Conservation (phyloP, 2,113 vertebrate species). For the Cercocebus atys region DNA sequence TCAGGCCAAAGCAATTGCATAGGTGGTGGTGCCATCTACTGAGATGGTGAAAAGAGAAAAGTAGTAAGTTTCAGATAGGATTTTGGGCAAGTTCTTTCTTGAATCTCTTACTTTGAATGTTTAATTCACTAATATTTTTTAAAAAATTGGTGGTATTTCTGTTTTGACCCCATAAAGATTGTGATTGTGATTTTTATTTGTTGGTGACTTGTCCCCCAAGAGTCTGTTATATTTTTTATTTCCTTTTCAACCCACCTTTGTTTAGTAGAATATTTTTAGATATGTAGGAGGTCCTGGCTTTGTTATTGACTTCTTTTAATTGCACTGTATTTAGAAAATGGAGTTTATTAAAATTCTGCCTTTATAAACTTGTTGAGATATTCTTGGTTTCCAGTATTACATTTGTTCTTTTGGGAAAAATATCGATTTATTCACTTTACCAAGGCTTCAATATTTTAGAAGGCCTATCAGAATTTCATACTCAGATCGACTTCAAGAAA, state of each 20-base stretch:
- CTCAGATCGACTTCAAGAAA: neutral
- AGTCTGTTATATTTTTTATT: neutral
- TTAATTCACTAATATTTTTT: neutral
- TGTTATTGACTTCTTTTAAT: conserved; percentile 32
- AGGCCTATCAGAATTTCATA: neutral
- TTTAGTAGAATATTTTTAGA: neutral
- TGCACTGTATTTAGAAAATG: conserved; percentile 35
- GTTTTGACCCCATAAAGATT: neutral
- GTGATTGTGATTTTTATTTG: neutral
- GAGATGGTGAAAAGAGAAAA: neutral
- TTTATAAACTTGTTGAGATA: neutral
- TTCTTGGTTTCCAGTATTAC: conserved; percentile 38
- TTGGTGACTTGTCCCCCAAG: neutral
- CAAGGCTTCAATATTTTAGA: neutral
- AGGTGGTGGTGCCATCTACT: neutral
- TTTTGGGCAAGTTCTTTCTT: neutral
- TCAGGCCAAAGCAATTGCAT: neutral
- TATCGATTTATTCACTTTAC: conserved; percentile 15
- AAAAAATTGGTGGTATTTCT: neutral
- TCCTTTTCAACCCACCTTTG: neutral
- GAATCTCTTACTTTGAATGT: neutral
- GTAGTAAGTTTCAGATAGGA: neutral
- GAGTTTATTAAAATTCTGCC: conserved; percentile 13
- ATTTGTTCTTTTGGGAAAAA: neutral
- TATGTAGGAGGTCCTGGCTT: neutral